A percentile compares a stretch with the other conserved stretches of the same genome.
Evolutionary conservation across 2,888 invertebrate species (phyloP).

Genomic region (Dasypolia templi): DNA sequence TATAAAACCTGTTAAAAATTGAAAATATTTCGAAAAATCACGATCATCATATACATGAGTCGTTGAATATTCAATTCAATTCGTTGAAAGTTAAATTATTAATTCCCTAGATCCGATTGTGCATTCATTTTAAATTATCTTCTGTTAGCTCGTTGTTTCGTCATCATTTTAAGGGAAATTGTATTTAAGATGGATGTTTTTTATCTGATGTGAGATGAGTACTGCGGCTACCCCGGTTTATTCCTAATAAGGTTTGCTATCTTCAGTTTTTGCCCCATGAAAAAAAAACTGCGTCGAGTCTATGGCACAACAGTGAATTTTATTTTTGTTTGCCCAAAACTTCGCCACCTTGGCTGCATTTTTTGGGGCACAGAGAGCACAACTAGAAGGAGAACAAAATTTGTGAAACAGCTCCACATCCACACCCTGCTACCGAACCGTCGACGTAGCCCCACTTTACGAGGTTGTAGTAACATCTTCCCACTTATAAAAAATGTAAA

Average conservation of each 20-base stretch:
- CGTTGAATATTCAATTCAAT: conserved; percentile 19
- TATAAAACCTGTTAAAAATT: conserved; percentile 16
- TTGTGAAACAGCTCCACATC: neutral
- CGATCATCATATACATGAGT: conserved; percentile 12
- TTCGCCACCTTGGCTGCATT: neutral
- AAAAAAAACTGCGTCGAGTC: neutral
- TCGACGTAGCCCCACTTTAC: neutral
- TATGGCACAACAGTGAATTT: neutral
- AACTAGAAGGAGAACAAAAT: neutral
- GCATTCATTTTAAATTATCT: conserved; percentile 16
- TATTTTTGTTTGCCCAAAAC: neutral
- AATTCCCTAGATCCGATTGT: conserved; percentile 1
- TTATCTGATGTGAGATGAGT: neutral
- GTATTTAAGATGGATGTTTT: no score
- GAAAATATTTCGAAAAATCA: conserved; percentile 30
- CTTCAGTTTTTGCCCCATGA: neutral
- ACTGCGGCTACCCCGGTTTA: neutral
- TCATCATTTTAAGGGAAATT: neutral
- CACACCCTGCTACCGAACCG: neutral
- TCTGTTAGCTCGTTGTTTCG: neutral
- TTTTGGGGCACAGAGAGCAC: neutral
- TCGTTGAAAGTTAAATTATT: conserved; percentile 25
- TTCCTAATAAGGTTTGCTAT: neutral
- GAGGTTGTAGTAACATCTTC: neutral
- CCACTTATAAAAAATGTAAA: neutral